Evolutionary conservation across 2,113 vertebrate species (phyloP).

Genomic region (Pithys albifrons): DNA sequence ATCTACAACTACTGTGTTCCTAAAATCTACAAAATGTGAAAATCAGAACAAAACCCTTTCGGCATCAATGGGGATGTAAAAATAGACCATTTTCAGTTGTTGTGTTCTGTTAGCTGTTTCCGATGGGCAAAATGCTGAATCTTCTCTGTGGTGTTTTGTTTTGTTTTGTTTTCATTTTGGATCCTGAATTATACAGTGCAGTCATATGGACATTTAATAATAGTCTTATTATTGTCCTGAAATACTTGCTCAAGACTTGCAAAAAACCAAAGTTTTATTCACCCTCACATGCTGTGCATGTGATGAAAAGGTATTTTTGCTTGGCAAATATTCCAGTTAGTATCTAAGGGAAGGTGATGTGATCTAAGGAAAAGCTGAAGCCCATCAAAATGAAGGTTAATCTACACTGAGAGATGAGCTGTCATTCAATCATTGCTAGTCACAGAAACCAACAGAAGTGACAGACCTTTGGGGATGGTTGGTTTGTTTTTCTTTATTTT

Average conservation of each 20-base stretch:
- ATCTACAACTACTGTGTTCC: too few relatives aligned
- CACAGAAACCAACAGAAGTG: background rate
- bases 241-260: conserved; percentile 21
- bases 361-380: background rate
- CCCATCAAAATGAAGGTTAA: conserved; percentile 28
- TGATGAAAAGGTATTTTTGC: background rate
- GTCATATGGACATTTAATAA: conserved; percentile 46
- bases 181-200: conserved; percentile 36
- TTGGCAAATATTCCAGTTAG: conserved; percentile 1
- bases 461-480: background rate
- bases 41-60: too few relatives aligned
- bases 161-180: background rate
- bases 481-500: background rate
- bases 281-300: background rate
- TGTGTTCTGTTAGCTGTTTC: conserved; percentile 43
- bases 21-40: too few relatives aligned
- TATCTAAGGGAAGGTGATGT: background rate
- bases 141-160: background rate
- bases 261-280: conserved; percentile 3
- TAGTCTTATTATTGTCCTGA: conserved; percentile 19
- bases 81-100: conserved; percentile 52
- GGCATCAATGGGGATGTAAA: conserved; percentile 41
- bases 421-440: background rate
- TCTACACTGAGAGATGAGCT: background rate
- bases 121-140: conserved; percentile 33